Percentiles rank a stretch among this genome's conserved stretches.
phyloP scores from a whole-genome alignment of 1,140 invertebrate genomes.

The Phocides pigmalion region DNA sequence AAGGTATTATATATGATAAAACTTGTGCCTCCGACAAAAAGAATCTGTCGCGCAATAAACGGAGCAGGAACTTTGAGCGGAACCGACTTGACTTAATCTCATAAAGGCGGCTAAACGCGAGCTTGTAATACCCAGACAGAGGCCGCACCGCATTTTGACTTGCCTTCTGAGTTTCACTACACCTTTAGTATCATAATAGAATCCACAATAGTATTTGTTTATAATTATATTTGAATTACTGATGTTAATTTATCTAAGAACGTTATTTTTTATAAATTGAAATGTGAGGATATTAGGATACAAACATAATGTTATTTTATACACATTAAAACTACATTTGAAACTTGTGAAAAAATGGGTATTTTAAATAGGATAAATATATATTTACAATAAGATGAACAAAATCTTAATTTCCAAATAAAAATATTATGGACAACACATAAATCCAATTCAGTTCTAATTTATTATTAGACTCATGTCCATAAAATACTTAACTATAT shows the following conservation, averaged over 20 bases:
- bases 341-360: too few relatives aligned
- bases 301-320: too few relatives aligned
- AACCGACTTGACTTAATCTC: constrained; percentile 8
- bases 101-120: neutral
- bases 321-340: too few relatives aligned
- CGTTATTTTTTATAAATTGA: too few relatives aligned
- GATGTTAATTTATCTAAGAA: too few relatives aligned
- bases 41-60: neutral
- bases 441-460: neutral
- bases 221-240: neutral
- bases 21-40: neutral
- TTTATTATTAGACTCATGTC: too few relatives aligned
- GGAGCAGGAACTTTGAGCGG: neutral
- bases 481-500: neutral
- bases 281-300: too few relatives aligned
- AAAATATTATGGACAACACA: too few relatives aligned
- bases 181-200: neutral
- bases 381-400: too few relatives aligned
- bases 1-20: too few relatives aligned
- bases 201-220: neutral
- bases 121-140: neutral
- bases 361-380: too few relatives aligned
- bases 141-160: neutral
- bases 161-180: neutral
- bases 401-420: too few relatives aligned